A percentile compares a stretch with the other conserved stretches of the same genome.
These are phyloP conservation scores for Drosophila pruinosa DNA, from an alignment of 1,140 invertebrate species.

Conservation along the genomic window DNA sequence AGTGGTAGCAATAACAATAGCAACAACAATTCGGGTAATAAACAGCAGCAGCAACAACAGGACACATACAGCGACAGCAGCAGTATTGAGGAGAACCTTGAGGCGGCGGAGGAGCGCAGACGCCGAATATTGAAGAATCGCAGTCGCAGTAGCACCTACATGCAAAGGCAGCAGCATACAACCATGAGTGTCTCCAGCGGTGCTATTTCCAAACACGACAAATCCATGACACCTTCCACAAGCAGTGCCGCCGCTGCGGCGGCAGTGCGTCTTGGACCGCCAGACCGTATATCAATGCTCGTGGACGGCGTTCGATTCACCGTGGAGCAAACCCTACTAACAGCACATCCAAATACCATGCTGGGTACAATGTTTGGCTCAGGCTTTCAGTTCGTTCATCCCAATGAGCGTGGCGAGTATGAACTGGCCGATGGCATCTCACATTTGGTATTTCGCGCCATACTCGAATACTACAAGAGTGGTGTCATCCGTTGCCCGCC, in stretches of 20 bases:
- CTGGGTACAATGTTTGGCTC: conserved; percentile 98
- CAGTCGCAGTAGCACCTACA: conserved; percentile 61
- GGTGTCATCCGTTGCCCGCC: conserved; percentile 93
- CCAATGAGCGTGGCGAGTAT: conserved; percentile 98
- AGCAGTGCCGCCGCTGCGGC: conserved; percentile 24
- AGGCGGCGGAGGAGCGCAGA: conserved; percentile 85
- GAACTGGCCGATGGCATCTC: conserved; percentile 99
- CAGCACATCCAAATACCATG: conserved; percentile 96
- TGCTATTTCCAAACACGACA: conserved; percentile 62
- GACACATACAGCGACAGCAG: conserved; percentile 86
- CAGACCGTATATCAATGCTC: conserved; percentile 90
- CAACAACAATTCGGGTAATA: conserved; percentile 45
- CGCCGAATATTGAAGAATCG: conserved; percentile 87
- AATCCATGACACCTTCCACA: conserved; percentile 30
- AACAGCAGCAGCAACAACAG: conserved; percentile 46
- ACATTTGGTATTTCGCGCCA: conserved; percentile 96
- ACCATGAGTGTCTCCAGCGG: conserved; percentile 42
- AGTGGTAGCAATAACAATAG: conserved; percentile 70
- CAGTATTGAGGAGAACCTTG: conserved; percentile 88
- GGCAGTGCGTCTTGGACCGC: conserved; percentile 43
- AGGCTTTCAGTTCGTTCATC: conserved; percentile 95
- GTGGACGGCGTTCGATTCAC: conserved; percentile 97
- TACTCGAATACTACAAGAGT: conserved; percentile 97
- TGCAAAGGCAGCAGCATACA: conserved; percentile 35
- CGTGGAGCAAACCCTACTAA: conserved; percentile 95